phyloP scores from a whole-genome alignment of 1,140 invertebrate species.

The Cydia fagiglandana region DNA sequence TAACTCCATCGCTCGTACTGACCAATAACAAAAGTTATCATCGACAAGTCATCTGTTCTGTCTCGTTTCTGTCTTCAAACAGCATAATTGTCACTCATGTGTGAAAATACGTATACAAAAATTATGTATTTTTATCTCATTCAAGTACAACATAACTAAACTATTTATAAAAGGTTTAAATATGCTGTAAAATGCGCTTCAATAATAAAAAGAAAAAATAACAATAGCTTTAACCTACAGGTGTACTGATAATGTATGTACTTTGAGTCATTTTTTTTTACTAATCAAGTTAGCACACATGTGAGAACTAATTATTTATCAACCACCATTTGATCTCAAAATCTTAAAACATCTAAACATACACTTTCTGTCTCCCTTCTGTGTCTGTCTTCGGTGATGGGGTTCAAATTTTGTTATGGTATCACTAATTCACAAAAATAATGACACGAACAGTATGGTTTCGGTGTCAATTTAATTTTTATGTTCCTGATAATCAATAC shows the following conservation, averaged over 20 bases:
- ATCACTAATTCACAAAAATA: neutral
- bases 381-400: constrained; percentile 21
- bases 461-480: neutral
- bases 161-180: neutral
- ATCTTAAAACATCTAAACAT: neutral
- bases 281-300: constrained; percentile 2
- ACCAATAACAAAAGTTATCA: constrained; percentile 58
- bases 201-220: neutral
- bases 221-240: neutral
- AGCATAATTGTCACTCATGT: constrained; percentile 26
- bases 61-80: constrained; percentile 37
- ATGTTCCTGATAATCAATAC: too few relatives aligned
- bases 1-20: constrained; percentile 33
- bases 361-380: neutral
- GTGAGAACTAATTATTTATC: constrained; percentile 28
- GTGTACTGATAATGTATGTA: neutral
- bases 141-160: neutral
- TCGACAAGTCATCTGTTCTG: constrained; percentile 67
- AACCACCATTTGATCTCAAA: neutral
- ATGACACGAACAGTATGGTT: too few relatives aligned
- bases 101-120: neutral
- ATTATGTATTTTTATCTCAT: neutral
- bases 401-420: constrained; percentile 4
- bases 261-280: neutral
- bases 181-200: neutral